These are phyloP conservation scores for Dryas iulia DNA, from an alignment of 1,140 invertebrate species.

Conservation along the genomic window DNA sequence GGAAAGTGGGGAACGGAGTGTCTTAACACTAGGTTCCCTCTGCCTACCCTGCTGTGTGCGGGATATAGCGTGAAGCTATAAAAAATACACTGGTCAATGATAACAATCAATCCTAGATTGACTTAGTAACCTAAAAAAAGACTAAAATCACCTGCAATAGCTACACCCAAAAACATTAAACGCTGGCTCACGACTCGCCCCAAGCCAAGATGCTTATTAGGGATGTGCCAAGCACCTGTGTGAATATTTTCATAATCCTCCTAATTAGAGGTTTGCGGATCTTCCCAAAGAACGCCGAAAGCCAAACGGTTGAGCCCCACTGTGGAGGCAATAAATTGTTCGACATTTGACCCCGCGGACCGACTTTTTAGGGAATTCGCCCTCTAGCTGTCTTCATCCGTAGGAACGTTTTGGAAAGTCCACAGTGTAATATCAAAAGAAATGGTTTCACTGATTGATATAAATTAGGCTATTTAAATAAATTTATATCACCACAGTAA, in stretches of 20 bases:
- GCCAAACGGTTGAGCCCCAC: conserved; percentile 70
- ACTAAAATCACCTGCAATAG: conserved; percentile 67
- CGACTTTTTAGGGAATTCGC: conserved; percentile 72
- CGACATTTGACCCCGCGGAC: conserved; percentile 76
- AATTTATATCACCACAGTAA: not conserved
- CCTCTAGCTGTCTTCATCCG: conserved; percentile 61
- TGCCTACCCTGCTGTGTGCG: too few relatives aligned
- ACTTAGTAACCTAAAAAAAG: conserved; percentile 57
- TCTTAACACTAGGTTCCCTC: too few relatives aligned
- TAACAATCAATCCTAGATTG: conserved; percentile 57
- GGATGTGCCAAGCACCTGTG: conserved; percentile 74
- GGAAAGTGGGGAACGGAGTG: too few relatives aligned
- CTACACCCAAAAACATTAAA: conserved; percentile 74
- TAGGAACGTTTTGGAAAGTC: conserved; percentile 53
- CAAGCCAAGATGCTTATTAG: conserved; percentile 75
- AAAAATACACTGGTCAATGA: not conserved
- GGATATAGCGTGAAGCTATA: too few relatives aligned
- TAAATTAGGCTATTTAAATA: not conserved
- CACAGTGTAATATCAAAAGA: conserved; percentile 51
- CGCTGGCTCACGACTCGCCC: conserved; percentile 70
- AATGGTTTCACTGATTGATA: conserved; percentile 1
- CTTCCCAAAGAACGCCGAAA: conserved; percentile 69
- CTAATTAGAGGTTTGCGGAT: conserved; percentile 78
- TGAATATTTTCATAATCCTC: conserved; percentile 79
- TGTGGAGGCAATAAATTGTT: conserved; percentile 78